These are phyloP conservation scores for Hyaena hyaena DNA, from an alignment of 2,113 vertebrate species.

Conservation along the genomic window DNA sequence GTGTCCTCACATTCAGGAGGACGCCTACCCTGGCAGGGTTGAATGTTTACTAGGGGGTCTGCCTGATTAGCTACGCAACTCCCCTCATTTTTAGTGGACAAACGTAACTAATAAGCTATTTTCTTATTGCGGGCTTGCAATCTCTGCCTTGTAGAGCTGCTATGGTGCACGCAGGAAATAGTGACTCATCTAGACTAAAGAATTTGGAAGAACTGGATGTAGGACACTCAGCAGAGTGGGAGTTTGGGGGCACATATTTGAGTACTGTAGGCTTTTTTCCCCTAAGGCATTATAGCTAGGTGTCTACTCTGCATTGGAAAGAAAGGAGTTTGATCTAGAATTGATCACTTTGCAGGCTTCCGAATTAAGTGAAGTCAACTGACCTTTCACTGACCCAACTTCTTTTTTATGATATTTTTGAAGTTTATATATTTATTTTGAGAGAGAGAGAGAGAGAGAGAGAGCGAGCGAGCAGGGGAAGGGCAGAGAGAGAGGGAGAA, in stretches of 20 bases:
- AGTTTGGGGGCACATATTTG: neutral
- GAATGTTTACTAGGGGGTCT: neutral
- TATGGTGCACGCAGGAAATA: neutral
- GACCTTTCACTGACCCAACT: neutral
- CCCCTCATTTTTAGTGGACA: slow-evolving; percentile 5
- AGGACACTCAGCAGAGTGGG: neutral
- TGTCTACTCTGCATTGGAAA: neutral
- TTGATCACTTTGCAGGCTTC: neutral
- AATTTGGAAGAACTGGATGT: neutral
- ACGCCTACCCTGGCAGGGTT: neutral
- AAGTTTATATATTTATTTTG: too few species aligned
- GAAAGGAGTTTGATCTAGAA: neutral
- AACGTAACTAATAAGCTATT: neutral
- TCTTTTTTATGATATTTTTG: neutral
- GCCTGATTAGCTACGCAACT: neutral
- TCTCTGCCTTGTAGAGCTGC: neutral
- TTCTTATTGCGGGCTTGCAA: neutral
- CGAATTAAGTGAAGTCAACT: neutral
- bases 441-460: too few species aligned
- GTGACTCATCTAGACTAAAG: neutral
- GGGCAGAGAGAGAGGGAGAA: too few species aligned
- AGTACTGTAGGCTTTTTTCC: neutral
- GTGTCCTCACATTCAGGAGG: neutral
- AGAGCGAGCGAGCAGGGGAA: too few species aligned
- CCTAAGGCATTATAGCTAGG: neutral